Evolutionary conservation across 2,888 invertebrate species (phyloP).

Genomic region (Idaea straminata): DNA sequence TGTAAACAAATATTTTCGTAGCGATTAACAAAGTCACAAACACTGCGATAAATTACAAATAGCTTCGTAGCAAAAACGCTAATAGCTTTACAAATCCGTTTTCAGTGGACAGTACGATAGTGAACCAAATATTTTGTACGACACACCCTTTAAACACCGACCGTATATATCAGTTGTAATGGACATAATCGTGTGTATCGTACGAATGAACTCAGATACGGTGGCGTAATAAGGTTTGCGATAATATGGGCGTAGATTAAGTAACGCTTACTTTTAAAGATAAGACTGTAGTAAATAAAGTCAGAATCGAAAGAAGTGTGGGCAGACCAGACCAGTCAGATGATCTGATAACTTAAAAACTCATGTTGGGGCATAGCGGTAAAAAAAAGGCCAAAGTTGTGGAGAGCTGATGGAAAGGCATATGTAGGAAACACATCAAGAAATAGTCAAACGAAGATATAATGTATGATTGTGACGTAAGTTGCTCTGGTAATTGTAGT

Average conservation of each 20-base stretch:
- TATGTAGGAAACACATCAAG: too few relatives aligned
- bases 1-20: background rate
- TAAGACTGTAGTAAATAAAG: too few relatives aligned
- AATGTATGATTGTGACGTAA: too few relatives aligned
- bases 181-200: slow-evolving; percentile 48
- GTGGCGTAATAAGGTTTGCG: slow-evolving; percentile 3
- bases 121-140: slow-evolving; percentile 1
- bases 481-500: too few relatives aligned
- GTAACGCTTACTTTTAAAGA: background rate
- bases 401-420: too few relatives aligned
- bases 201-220: slow-evolving; percentile 38
- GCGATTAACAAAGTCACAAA: background rate
- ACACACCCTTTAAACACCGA: slow-evolving; percentile 27
- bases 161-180: slow-evolving; percentile 38
- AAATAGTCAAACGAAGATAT: too few relatives aligned
- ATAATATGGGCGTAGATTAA: background rate
- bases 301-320: too few relatives aligned
- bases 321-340: too few relatives aligned
- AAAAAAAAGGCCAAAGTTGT: too few relatives aligned
- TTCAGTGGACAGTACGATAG: slow-evolving; percentile 5
- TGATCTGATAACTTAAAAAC: too few relatives aligned
- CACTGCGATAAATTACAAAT: slow-evolving; percentile 3
- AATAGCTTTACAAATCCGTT: slow-evolving; percentile 5
- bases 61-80: slow-evolving; percentile 3
- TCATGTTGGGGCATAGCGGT: too few relatives aligned